A percentile compares a stretch with the other conserved stretches of the same genome.
These are phyloP conservation scores for Pediacus dermestoides DNA, from an alignment of 2,888 invertebrate genomes.

Conservation along the genomic window DNA sequence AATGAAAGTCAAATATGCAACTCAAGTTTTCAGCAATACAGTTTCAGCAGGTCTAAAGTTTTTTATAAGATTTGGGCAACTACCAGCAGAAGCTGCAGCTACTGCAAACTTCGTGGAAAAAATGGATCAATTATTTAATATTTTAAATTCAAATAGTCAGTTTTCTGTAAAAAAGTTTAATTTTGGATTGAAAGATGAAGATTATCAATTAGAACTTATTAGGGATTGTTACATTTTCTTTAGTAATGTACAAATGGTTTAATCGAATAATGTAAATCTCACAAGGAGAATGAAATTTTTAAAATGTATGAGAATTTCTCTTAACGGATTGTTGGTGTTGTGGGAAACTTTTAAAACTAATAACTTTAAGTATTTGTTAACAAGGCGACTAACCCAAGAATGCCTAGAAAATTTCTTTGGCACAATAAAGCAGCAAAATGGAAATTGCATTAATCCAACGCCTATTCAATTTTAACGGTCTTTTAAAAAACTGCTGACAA, in stretches of 20 bases:
- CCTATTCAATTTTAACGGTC: constrained; percentile 18
- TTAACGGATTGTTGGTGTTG: constrained; percentile 5
- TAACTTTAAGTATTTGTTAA: constrained; percentile 10
- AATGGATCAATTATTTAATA: constrained; percentile 20
- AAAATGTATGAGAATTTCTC: constrained; percentile 7
- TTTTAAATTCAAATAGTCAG: constrained; percentile 14
- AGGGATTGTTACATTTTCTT: constrained; percentile 8
- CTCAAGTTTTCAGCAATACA: constrained; percentile 24
- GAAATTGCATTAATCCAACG: constrained; percentile 21
- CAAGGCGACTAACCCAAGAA: constrained; percentile 20
- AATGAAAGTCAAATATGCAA: constrained; percentile 23
- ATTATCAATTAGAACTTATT: constrained; percentile 13
- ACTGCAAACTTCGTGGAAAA: constrained; percentile 16
- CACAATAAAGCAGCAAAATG: constrained; percentile 16
- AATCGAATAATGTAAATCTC: not conserved
- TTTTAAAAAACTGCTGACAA: constrained; percentile 19
- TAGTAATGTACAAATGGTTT: constrained; percentile 7
- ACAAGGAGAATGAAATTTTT: constrained; percentile 9
- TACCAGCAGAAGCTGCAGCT: constrained; percentile 14
- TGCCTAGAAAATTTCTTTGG: constrained; percentile 23
- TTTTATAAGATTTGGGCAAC: constrained; percentile 14
- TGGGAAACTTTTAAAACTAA: constrained; percentile 10
- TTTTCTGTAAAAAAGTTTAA: constrained; percentile 10
- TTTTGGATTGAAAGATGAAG: constrained; percentile 15
- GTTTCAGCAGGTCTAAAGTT: constrained; percentile 20